phyloP scores from a whole-genome alignment of 1,140 invertebrate species.

The Pygmarrhopalites habei region DNA sequence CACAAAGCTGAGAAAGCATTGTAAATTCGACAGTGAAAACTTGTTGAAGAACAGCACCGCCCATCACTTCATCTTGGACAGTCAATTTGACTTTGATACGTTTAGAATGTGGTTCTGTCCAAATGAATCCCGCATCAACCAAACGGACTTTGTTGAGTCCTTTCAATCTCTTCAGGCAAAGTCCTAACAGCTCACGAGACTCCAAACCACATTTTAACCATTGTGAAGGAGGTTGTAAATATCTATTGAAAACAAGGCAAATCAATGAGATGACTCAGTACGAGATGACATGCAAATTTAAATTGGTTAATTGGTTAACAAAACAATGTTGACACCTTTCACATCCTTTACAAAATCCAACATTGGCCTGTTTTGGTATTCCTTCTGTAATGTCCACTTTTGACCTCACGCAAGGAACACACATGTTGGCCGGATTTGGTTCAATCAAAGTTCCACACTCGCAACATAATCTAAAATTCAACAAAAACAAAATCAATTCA shows the following conservation, averaged over 20 bases:
- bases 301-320: not conserved
- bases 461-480: constrained; percentile 66
- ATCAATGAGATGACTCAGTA: not conserved
- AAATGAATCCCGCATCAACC: constrained; percentile 92
- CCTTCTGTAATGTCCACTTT: constrained; percentile 91
- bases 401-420: constrained; percentile 81
- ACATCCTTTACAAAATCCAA: constrained; percentile 86
- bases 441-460: constrained; percentile 74
- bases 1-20: constrained; percentile 90
- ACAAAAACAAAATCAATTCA: constrained; percentile 28
- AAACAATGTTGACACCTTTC: constrained; percentile 64
- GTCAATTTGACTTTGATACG: constrained; percentile 94
- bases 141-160: constrained; percentile 82
- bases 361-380: constrained; percentile 86
- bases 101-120: constrained; percentile 99
- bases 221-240: constrained; percentile 83
- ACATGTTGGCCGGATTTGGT: constrained; percentile 96
- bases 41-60: constrained; percentile 76
- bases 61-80: constrained; percentile 88
- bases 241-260: constrained; percentile 50
- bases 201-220: constrained; percentile 87
- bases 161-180: constrained; percentile 92
- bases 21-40: constrained; percentile 91
- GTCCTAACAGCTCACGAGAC: constrained; percentile 80
- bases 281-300: not conserved